Evolutionary conservation across 1,140 invertebrate species (phyloP), one percentile per base, ranked within the genome.

Genomic region (Carposina sasakii): DNA sequence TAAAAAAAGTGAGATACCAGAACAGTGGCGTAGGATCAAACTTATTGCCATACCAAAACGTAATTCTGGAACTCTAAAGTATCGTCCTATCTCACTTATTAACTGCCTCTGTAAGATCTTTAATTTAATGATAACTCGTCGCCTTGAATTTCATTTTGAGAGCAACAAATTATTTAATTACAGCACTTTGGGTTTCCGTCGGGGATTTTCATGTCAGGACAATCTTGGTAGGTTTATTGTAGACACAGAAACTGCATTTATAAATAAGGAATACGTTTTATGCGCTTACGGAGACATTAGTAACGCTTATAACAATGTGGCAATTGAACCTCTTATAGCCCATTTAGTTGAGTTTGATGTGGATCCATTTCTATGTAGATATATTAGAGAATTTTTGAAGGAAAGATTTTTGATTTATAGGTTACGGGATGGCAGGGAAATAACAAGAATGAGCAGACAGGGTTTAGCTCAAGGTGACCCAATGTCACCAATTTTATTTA

Each of bases 401-500:
- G 31, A 33, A 33, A 5, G 31, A 4, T n/a, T n/a, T 10, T n/a
- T 33, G 9, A 8, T n/a, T 33, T n/a, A n/a, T 33, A 33, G 13
- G 31, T 8, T 33, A 10, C n/a, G n/a, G n/a, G 31, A 33, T 33
- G 15, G 15, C 13, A 4, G 5, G 4, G 5, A 10, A 4, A 13
- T 33, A 8, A 33, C 31, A 10, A 33, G 31, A 15, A n/a, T 4
- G 3, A n/a, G 31, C 15, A 33, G 31, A 4, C 9, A 15, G 13
- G 31, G 31, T 4, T 13, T 33, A 13, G 31, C 31, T 10, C 31
- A 33, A 15, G 31, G 31, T 33, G 45, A 47, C 15, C 33, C 45
- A 13, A 24, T 36, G 8, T 47, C 34, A 1, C 45, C 45, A 12
- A 1, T 47, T 5, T 19, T 47, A 6, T 37, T 47, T 37, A 47